phyloP scores from a whole-genome alignment of 2,113 vertebrate species.

The Callaeas wilsoni region DNA sequence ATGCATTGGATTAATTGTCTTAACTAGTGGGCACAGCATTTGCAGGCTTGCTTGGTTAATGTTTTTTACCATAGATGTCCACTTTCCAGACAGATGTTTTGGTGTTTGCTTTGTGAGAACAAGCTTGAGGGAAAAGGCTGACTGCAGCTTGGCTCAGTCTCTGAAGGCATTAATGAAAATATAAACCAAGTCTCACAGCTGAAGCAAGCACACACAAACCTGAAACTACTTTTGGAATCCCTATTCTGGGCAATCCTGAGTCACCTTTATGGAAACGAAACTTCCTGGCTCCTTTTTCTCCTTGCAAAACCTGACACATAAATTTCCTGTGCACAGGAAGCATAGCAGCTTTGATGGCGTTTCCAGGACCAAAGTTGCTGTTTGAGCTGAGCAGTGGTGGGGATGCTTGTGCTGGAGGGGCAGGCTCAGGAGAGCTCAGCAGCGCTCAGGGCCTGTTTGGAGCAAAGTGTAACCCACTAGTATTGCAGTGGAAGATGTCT shows the following conservation, averaged over 20 bases:
- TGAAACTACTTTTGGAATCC: background rate
- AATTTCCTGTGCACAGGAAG: no score
- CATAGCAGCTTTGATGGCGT: background rate
- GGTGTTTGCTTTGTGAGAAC: background rate
- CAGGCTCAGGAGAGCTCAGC: background rate
- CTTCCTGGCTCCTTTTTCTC: background rate
- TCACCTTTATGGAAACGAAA: background rate
- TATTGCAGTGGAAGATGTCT: background rate
- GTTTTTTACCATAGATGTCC: background rate
- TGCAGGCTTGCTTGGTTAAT: background rate
- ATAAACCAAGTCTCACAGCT: background rate
- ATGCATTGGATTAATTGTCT: background rate
- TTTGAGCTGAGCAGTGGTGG: background rate
- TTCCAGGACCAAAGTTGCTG: background rate
- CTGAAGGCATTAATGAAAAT: background rate
- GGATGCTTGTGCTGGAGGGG: background rate
- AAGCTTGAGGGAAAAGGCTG: background rate
- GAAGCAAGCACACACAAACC: background rate
- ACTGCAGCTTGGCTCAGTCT: background rate
- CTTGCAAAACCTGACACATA: background rate
- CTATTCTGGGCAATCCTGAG: background rate
- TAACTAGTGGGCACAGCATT: background rate
- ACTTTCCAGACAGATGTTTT: background rate
- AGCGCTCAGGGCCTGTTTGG: background rate
- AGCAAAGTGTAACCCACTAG: background rate